A percentile compares a stretch with the other conserved stretches of the same genome.
phyloP scores from a whole-genome alignment of 2,113 vertebrate genomes.

The Chionodraco myersi region DNA sequence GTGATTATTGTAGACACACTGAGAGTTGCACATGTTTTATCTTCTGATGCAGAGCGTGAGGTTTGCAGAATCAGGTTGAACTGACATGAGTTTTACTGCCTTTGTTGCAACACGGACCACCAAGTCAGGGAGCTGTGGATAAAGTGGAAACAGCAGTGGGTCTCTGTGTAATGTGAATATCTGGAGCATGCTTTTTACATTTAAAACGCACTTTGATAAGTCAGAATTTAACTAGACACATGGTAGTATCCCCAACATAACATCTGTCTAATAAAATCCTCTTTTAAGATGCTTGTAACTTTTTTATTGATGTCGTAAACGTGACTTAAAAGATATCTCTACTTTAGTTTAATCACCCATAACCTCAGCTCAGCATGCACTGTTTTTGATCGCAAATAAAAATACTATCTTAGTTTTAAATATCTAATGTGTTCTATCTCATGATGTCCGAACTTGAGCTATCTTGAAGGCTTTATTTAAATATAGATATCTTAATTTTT shows the following conservation, averaged over 20 bases:
- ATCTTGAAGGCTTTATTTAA: background rate
- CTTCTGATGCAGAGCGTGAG: background rate
- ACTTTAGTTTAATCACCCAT: background rate
- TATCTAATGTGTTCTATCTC: background rate
- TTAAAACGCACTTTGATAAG: background rate
- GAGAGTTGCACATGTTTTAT: background rate
- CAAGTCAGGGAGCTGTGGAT: conserved; percentile 1
- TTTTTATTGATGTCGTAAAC: background rate
- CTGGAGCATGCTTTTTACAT: background rate
- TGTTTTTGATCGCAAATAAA: background rate
- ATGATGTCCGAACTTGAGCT: background rate
- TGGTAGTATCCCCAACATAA: background rate
- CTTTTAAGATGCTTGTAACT: conserved; percentile 1
- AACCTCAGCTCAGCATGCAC: background rate
- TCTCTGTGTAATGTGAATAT: background rate
- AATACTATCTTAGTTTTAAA: background rate
- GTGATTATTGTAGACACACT: conserved; percentile 1
- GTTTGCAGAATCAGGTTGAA: conserved; percentile 11
- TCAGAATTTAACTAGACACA: background rate
- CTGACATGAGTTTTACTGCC: conserved; percentile 38
- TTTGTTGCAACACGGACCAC: conserved; percentile 29
- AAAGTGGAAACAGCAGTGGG: conserved; percentile 21
- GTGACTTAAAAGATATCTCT: background rate
- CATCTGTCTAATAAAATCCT: background rate
- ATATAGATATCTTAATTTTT: too few relatives aligned